These are phyloP conservation scores for Drosophila mimica DNA, from an alignment of 2,888 invertebrate species.

Conservation along the genomic window DNA sequence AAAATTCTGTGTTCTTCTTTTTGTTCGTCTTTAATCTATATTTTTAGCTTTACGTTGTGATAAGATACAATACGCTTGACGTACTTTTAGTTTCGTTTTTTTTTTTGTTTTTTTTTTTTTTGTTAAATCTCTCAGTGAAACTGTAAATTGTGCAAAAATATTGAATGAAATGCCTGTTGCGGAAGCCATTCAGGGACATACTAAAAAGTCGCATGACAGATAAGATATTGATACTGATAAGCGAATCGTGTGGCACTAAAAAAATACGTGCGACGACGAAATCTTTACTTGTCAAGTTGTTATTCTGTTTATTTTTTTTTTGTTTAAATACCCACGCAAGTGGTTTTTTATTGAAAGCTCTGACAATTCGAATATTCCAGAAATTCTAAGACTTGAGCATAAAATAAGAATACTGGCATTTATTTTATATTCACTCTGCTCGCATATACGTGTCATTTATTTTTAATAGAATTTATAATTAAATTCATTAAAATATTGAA, in stretches of 20 bases:
- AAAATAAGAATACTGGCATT: neutral
- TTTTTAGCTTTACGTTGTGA: slow-evolving; percentile 35
- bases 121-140: slow-evolving; percentile 5
- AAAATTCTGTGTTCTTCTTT: slow-evolving; percentile 3
- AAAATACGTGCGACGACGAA: neutral
- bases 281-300: neutral
- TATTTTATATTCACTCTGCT: neutral
- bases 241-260: slow-evolving; percentile 25
- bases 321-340: slow-evolving; percentile 16
- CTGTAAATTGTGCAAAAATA: slow-evolving; percentile 34
- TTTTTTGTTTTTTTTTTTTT: neutral
- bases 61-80: slow-evolving; percentile 34
- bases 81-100: slow-evolving; percentile 4
- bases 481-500: neutral
- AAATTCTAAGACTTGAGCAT: neutral
- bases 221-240: slow-evolving; percentile 54
- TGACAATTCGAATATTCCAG: slow-evolving; percentile 2
- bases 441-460: neutral
- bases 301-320: neutral
- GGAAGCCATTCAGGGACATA: slow-evolving; percentile 38
- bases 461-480: neutral
- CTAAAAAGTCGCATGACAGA: slow-evolving; percentile 35
- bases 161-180: slow-evolving; percentile 49
- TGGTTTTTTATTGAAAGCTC: neutral
- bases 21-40: slow-evolving; percentile 5